Base-by-base conservation (phyloP, 2,888 invertebrate genomes). In the Acanthococcus lagerstroemiae region DNA sequence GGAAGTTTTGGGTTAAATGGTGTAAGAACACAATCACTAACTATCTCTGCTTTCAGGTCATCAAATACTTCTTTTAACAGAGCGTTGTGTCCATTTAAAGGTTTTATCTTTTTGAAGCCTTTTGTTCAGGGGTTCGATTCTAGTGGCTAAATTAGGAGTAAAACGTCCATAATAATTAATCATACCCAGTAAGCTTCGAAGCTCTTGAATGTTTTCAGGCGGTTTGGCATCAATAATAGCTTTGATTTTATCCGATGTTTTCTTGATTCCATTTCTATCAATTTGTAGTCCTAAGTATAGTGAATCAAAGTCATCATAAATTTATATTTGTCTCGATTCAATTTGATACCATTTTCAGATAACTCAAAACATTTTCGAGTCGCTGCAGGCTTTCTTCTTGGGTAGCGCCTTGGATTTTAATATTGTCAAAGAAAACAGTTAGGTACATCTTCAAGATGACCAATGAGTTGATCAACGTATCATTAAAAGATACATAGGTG, bases 31-130 rank as follows among this genome's bases (percentile, higher is more conserved):
- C 25, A 2, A 4, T 71, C 68, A 21, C 67, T 69, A 7, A 65
- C 54, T 9, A 72, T 68, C 67, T 71, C 69, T 48, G 67, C 7
- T 66, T 72, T 71, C 2, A 71, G 57, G 46, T 67, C 57, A 15
- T 52, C n/a, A 46, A 72, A 70, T 17, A 27, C 15, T n/a, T 4
- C 71, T 66, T 17, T 27, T 27, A 56, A 70, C 70, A 44, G 69
- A 70, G 22, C 50, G 7, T 21, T 27, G 12, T 12, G 65, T 56
- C 71, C 71, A 72, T 15, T 45, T 7, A 45, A 68, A 69, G 27
- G 44, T 48, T 22, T 26, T 48, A 30, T 68, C 57, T 46, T 68
- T 69, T 69, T 30, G 21, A 2, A 21, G 7, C 4, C 30, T 9
- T 19, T 22, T 24, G 21, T 54, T 22, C n/a, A 63, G 15, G 5